Evolutionary conservation across 1,140 invertebrate species (phyloP).

Genomic region (Gyrodactylus salaris): DNA sequence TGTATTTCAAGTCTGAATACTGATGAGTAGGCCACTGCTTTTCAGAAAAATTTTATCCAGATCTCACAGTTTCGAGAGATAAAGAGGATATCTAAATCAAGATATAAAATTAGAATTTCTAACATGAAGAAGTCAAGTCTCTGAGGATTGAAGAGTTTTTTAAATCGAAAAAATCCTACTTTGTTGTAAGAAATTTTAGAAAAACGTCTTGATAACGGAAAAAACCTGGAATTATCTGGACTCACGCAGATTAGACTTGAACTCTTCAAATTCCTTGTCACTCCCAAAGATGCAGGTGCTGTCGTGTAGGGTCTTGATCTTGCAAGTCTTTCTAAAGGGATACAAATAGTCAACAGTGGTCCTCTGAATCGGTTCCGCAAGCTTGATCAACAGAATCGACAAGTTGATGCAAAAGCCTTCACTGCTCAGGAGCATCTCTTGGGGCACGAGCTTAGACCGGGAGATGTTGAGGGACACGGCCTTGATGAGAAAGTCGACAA

Average conservation of each 20-base stretch:
- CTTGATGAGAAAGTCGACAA: background rate
- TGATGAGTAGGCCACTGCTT: no score
- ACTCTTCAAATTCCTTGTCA: background rate
- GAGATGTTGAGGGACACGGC: background rate
- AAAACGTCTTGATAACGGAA: no score
- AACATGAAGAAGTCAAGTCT: no score
- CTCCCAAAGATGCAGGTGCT: background rate
- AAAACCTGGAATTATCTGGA: no score
- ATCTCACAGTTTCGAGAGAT: no score
- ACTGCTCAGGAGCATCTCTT: background rate
- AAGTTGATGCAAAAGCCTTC: background rate
- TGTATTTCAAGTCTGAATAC: no score
- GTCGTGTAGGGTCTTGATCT: background rate
- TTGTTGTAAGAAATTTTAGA: no score
- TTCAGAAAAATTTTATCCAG: no score
- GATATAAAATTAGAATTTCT: no score
- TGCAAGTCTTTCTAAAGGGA: background rate
- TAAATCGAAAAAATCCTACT: no score
- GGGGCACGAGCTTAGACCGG: background rate
- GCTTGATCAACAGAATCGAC: background rate
- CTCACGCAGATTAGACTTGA: background rate
- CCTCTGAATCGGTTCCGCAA: background rate
- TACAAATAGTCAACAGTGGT: background rate
- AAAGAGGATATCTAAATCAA: no score
- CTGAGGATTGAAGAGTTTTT: no score